Base-by-base conservation (phyloP, 2,113 vertebrate genomes). In the Excalfactoria chinensis region DNA sequence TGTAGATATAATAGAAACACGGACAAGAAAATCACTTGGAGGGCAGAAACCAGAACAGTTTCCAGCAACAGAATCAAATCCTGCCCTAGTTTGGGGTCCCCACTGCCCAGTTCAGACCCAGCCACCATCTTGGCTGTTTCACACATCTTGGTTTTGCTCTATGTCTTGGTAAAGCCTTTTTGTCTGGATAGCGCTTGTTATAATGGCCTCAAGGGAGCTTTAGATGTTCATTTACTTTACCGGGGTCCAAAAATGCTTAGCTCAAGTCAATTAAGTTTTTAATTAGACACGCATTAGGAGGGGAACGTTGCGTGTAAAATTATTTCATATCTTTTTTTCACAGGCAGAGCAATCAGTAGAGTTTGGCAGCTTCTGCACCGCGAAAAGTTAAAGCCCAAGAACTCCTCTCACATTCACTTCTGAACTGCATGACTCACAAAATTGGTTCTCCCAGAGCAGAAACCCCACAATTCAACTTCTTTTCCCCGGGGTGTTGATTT, bases 261-360 rank as follows among this genome's bases (percentile, higher is more conserved):
- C 58, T 91, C 74, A 74, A 91, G 40, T 32, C 85, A 93, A 89
- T 89, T 88, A 89, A 59, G 34, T 58, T 93, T 83, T 91, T 89
- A 89, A 89, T 96, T 89, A 91, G 89, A 63, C 35, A 55, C 37
- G 32, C 17, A 44, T 81, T 77, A 72, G 26, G 35, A 73, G 20
- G 16, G 56, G 41, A 92, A 62, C 43, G 48, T 90, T 84, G 80
- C 81, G 71, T 81, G n/a, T 46, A 35, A 75, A 76, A 40, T 88
- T 35, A 58, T 30, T 77, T 59, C 4, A 2, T n/a, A 25, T n/a
- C 30, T 63, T 68, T 51, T 51, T 85, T 56, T 11, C 53, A 67
- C 18, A 79, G 44, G 18, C 8, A 13, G 16, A 73, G 41, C 30
- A 62, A 62, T 53, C 59, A 26, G 32, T 1, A 12, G 60, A 59